Evolutionary conservation across 2,797 vertebrate genomes (phyloP), one percentile per base, ranked within the genome.

Genomic region (Apogon talboti): DNA sequence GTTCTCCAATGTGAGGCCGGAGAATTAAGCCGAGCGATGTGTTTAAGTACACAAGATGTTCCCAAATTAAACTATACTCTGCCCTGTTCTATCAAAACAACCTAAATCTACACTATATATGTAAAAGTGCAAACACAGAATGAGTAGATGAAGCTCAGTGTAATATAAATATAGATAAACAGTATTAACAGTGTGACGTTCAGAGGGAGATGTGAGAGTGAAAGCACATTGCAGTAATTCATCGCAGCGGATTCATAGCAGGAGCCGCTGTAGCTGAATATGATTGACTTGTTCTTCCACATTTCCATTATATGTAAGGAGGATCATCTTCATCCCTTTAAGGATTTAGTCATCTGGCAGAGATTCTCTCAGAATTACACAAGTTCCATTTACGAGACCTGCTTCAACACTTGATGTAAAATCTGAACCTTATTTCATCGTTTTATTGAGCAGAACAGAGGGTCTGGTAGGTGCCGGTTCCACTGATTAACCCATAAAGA

Each of bases 271-370:
- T 41, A 43, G 53, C 40, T 43, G 53, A 56, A 43, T 15, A 15
- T 30, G 53, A 43, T 15, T 55, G 53, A 55, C 53, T 35, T 14
- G 9, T 24, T 56, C 53, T 16, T 24, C 53, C 53, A 43, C 53
- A 56, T 56, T 41, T 56, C 40, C 16, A 15, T 11, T 2, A 44
- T 11, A 21, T 19, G 41, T 51, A 33, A 44, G 56, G 49, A 50
- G 55, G 43, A 65, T 65, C 48, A 67, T 66, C 48, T 48, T 63
- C 51, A 70, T 76, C 57, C 43, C 69, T 51, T 57, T 53, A 47
- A 45, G 50, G 68, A 55, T 71, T 79, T 56, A 43, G 3, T 62
- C 46, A 41, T 52, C 49, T 61, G 53, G 37, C 35, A 63, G 44
- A 52, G 42, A 66, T 66, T 56, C 11, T 28, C 43, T 19, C 21